Evolutionary conservation across 2,888 invertebrate species (phyloP), one percentile per base, ranked within the genome.

Genomic region (Myopa testacea): DNA sequence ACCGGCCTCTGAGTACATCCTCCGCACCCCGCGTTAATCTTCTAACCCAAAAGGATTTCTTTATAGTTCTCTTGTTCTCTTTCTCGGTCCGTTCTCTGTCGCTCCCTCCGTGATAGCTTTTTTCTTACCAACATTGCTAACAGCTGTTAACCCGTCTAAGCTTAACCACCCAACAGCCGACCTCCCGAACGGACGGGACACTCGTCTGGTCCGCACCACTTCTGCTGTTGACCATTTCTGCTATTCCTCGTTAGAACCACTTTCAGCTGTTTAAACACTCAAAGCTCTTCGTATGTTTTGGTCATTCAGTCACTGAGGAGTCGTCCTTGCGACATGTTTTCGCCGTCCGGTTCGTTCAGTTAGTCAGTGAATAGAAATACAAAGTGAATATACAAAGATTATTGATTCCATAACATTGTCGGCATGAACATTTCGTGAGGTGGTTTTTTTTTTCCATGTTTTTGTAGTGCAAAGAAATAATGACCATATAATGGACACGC

Each of bases 301-400:
- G 88, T 87, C 88, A 88, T 86, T 88, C 85, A 83, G 84, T 84
- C 80, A 84, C 87, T 85, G 84, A 85, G 84, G 45, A 84, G 81
- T 82, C 81, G 85, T 82, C 82, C 84, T 85, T 80, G 52, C 72
- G 62, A 73, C 76, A 76, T 73, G 76, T 62, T 26, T 62, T 78
- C 79, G 82, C 81, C 84, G 40, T 52, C 40, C 81, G 82, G 82
- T 80, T 80, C 82, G 81, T 63, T 67, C 38, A 50, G 69, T 52
- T 40, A 38, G 68, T 60, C n/a, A 26, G 50, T n/a, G 52, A 14
- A n/a, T 60, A 60, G 14, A 58, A 10, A 55, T n/a, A 14, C 55
- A 76, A 58, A 62, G 69, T 34, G 75, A 58, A 79, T 80, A 79
- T 69, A 79, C 73, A 80, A 78, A 34, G 80, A 84, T 71, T 84